Base-by-base conservation (phyloP, 2,888 invertebrate species). In the Leucozona laternaria region DNA sequence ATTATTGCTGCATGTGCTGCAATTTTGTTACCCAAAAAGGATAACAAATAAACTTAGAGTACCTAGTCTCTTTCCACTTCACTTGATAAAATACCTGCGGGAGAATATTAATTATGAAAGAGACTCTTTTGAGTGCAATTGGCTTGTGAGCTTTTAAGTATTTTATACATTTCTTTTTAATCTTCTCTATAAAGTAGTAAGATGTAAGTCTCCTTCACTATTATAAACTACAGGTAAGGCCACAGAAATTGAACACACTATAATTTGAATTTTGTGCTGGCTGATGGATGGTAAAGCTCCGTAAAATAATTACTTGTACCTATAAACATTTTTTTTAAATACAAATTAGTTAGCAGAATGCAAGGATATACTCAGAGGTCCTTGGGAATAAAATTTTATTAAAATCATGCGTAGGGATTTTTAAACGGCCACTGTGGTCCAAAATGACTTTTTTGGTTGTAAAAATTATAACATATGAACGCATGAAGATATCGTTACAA, bases 1-100 rank as follows among this genome's bases (percentile, higher is more conserved):
- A 68, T 53, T 66, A 20, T 43, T 31, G 58, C 48, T 57, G 72
- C 31, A 60, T 64, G 64, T 79, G 68, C 55, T 68, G 53, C 71
- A 77, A 57, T 66, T 77, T 72, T 57, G 57, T 31, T 55, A 37
- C 64, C 25, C 58, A 22, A 43, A 60, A 72, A 37, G 45, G 37
- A 68, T 53, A 34, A 50, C 20, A 50, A 50, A 68, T 37, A 68
- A 17, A 25, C 37, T 68, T 10, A 68, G 13, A 31, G 11, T 17
- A 50, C 53, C n/a, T n/a, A n/a, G n/a, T n/a, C n/a, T 53, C 53
- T 53, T 68, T 53, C 37, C 34, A 37, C 34, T 66, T 48, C 20
- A 48, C 66, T 66, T 68, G 53, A 37, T 37, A 53, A 48, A 50
- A 53, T 68, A 68, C 68, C 68, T 68, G 20, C 37, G 66, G 31